phyloP scores from a whole-genome alignment of 2,888 invertebrate species.

The Conus canariensis region DNA sequence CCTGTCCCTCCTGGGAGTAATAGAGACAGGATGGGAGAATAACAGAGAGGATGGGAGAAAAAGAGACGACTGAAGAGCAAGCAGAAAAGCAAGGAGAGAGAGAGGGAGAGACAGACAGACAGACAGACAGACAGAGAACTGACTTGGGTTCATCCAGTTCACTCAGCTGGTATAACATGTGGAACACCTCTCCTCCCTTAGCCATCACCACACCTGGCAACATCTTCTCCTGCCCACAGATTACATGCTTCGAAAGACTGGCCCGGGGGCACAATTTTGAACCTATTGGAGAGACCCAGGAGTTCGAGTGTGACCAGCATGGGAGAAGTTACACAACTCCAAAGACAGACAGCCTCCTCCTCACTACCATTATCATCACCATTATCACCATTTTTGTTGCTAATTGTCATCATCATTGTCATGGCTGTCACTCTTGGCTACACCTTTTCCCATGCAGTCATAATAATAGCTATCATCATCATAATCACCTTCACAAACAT shows the following conservation, averaged over 20 bases:
- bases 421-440: background rate
- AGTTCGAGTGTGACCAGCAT: background rate
- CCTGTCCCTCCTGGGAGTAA: too few relatives aligned
- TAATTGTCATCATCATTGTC: background rate
- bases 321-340: background rate
- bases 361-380: background rate
- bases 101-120: background rate
- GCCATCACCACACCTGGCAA: conserved; percentile 81
- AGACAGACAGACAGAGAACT: conserved; percentile 43
- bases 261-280: too few relatives aligned
- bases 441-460: background rate
- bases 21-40: too few relatives aligned
- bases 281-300: too few relatives aligned
- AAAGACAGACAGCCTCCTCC: background rate
- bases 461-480: background rate
- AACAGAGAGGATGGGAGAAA: too few relatives aligned
- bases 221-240: conserved; percentile 75
- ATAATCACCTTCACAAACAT: background rate
- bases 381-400: background rate
- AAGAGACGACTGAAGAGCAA: background rate
- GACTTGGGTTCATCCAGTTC: conserved; percentile 79
- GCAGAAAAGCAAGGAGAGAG: background rate
- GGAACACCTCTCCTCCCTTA: conserved; percentile 79
- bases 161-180: conserved; percentile 79
- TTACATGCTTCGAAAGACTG: too few relatives aligned